Percentiles rank a stretch among this genome's conserved stretches.
Evolutionary conservation across 2,888 invertebrate genomes (phyloP).

Genomic region (Dryobota labecula): DNA sequence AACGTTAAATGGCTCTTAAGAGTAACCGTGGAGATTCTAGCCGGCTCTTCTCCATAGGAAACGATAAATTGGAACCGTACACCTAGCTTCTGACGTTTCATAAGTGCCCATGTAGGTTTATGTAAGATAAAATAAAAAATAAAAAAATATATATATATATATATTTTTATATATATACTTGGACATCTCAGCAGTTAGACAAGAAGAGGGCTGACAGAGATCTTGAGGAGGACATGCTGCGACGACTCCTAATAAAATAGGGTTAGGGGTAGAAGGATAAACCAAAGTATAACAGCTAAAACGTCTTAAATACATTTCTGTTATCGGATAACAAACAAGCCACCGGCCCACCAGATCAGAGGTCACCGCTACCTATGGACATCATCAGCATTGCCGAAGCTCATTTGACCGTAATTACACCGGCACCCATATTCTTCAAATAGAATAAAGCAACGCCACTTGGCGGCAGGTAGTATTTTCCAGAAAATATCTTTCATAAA

Average conservation of each 20-base stretch:
- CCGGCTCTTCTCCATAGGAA: too few species aligned
- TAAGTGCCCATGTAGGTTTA: too few species aligned
- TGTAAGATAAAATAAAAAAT: too few species aligned
- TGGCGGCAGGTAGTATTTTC: neutral
- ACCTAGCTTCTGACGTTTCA: too few species aligned
- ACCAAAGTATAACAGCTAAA: neutral
- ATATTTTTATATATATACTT: too few species aligned
- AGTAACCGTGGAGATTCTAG: too few species aligned
- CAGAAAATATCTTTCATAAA: neutral
- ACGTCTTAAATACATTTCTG: neutral
- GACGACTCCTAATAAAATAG: neutral
- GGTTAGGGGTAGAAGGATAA: neutral
- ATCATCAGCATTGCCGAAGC: neutral
- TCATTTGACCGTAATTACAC: neutral
- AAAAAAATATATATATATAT: too few species aligned
- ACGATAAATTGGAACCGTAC: too few species aligned
- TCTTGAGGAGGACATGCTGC: neutral
- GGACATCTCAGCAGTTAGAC: neutral
- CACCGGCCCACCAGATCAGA: neutral
- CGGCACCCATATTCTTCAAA: neutral
- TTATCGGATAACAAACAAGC: neutral
- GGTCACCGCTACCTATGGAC: neutral
- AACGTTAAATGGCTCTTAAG: too few species aligned
- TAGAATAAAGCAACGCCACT: neutral
- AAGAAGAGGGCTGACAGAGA: neutral